phyloP scores from a whole-genome alignment of 2,113 vertebrate species.

The Sigmodon hispidus region DNA sequence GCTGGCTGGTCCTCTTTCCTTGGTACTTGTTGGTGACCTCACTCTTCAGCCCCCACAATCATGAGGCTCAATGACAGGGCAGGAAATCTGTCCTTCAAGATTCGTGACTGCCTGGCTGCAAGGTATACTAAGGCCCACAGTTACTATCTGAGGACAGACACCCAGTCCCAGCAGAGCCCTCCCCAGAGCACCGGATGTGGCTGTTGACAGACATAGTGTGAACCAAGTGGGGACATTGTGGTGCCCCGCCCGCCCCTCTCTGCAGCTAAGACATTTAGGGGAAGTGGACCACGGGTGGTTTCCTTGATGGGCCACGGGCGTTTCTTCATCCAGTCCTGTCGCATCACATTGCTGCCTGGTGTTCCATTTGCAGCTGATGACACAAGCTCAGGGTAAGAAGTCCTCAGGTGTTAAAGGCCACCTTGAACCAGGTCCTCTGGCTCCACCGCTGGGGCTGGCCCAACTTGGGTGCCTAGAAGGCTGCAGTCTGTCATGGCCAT shows the following conservation, averaged over 20 bases:
- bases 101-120: background rate
- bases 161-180: background rate
- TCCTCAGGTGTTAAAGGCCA: background rate
- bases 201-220: background rate
- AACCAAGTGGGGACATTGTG: background rate
- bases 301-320: background rate
- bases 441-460: background rate
- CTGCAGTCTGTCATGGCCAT: background rate
- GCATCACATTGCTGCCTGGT: background rate
- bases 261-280: background rate
- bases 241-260: background rate
- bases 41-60: background rate
- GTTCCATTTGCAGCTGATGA: background rate
- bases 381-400: background rate
- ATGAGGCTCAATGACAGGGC: background rate
- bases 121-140: too few species aligned
- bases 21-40: background rate
- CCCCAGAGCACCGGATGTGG: constrained; percentile 56
- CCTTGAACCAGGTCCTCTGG: background rate
- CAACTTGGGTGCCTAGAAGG: too few species aligned
- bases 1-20: background rate
- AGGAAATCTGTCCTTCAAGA: background rate
- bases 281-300: background rate
- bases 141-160: background rate
- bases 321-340: background rate